A percentile compares a stretch with the other conserved stretches of the same genome.
Conservation (phyloP, 1,140 invertebrate species). For the Pseudomyrmex cubaensis region DNA sequence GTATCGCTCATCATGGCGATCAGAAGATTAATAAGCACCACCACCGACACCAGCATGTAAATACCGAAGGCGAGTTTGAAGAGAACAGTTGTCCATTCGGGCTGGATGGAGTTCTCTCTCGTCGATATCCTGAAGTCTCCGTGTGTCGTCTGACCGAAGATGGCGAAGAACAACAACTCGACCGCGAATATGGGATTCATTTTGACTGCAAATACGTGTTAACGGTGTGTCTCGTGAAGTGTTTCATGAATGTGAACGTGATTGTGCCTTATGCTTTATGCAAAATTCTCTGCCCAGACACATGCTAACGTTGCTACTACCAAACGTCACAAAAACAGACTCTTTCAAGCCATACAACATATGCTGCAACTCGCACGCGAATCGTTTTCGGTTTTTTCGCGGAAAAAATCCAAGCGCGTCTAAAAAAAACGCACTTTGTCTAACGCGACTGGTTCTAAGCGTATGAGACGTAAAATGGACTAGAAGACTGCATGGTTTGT, state of each 20-base stretch:
- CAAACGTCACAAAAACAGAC: slow-evolving; percentile 27
- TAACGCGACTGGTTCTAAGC: slow-evolving; percentile 29
- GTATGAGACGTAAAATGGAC: slow-evolving; percentile 8
- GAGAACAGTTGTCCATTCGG: slow-evolving; percentile 91
- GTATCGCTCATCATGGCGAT: slow-evolving; percentile 99
- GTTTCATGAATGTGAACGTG: slow-evolving; percentile 19
- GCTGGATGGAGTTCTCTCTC: slow-evolving; percentile 85
- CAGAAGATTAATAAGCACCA: slow-evolving; percentile 99
- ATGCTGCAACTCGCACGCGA: slow-evolving; percentile 19
- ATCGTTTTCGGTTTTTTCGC: neutral
- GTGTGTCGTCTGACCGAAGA: slow-evolving; percentile 98
- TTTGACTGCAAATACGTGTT: slow-evolving; percentile 91
- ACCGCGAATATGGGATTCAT: slow-evolving; percentile 96
- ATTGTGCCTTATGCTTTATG: slow-evolving; percentile 9
- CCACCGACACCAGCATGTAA: slow-evolving; percentile 99
- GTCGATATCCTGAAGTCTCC: slow-evolving; percentile 88
- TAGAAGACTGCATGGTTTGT: slow-evolving; percentile 20
- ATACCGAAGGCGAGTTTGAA: slow-evolving; percentile 95
- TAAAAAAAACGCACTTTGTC: slow-evolving; percentile 16
- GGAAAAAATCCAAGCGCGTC: slow-evolving; percentile 27
- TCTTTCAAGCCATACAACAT: slow-evolving; percentile 51
- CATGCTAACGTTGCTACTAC: slow-evolving; percentile 48
- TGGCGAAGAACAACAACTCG: slow-evolving; percentile 99
- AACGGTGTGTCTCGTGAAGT: slow-evolving; percentile 78
- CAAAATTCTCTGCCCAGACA: slow-evolving; percentile 40